These are phyloP conservation scores for Chelonoidis abingdonii DNA, from an alignment of 2,113 vertebrate species.

Conservation along the genomic window DNA sequence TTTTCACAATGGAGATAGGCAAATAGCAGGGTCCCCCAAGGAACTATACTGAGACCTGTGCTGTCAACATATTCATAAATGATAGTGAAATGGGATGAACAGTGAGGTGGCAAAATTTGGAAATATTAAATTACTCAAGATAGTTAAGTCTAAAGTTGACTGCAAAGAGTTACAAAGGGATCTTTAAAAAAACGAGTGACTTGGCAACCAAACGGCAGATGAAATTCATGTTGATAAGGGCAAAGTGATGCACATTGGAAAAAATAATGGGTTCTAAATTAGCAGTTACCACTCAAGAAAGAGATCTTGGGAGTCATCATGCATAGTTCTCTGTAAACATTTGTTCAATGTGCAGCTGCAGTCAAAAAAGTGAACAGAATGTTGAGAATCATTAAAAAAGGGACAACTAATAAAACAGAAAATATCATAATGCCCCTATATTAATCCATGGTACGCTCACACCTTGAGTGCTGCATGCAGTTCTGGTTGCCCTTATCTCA, in stretches of 20 bases:
- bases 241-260: background rate
- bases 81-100: background rate
- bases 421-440: background rate
- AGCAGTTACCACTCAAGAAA: background rate
- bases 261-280: background rate
- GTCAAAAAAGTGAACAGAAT: background rate
- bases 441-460: background rate
- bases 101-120: background rate
- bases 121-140: background rate
- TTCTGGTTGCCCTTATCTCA: background rate
- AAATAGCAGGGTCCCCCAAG: background rate
- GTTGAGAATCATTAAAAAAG: background rate
- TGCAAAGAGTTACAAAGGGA: background rate
- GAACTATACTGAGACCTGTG: background rate
- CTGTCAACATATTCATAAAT: background rate
- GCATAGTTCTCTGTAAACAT: background rate
- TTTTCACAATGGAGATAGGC: background rate
- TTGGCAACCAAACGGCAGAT: background rate
- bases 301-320: background rate
- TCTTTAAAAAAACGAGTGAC: background rate
- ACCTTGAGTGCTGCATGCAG: background rate
- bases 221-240: background rate
- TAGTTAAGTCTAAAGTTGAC: background rate
- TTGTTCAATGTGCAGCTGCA: background rate
- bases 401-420: background rate